Conservation (phyloP, 1,140 invertebrate species). For the Pseudobourletiella spinata region DNA sequence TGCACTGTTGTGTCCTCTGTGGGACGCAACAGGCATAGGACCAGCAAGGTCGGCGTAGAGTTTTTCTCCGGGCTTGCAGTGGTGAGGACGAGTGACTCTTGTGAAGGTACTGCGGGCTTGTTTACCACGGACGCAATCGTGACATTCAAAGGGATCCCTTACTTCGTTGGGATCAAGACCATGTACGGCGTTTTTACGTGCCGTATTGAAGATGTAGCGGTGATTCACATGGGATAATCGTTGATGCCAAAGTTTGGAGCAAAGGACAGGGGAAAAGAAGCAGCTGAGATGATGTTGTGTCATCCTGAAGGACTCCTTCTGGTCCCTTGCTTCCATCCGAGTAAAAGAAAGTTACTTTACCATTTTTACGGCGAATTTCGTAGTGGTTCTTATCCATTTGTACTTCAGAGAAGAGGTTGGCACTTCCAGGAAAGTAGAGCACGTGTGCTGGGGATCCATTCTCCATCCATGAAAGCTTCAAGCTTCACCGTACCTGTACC, state of each 20-base stretch:
- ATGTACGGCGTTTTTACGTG: constrained; percentile 5
- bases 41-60: constrained; percentile 43
- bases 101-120: constrained; percentile 12
- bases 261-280: not conserved
- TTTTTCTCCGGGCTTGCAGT: constrained; percentile 37
- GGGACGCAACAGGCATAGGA: too few relatives aligned
- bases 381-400: not conserved
- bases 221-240: constrained; percentile 14
- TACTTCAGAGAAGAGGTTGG: too few relatives aligned
- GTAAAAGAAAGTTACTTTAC: not conserved
- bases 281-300: not conserved
- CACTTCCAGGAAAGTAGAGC: not conserved
- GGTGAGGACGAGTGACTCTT: constrained; percentile 11
- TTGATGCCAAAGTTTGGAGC: too few relatives aligned
- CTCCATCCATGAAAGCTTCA: not conserved
- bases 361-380: not conserved
- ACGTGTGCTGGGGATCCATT: not conserved
- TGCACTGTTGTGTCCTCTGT: constrained; percentile 37
- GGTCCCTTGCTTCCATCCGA: not conserved
- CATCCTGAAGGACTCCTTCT: not conserved
- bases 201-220: too few relatives aligned
- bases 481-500: not conserved
- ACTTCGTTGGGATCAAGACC: constrained; percentile 8
- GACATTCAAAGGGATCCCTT: not conserved
- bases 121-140: constrained; percentile 24